These are phyloP conservation scores for Hemitrygon akajei DNA, from an alignment of 2,797 vertebrate species.

Conservation along the genomic window DNA sequence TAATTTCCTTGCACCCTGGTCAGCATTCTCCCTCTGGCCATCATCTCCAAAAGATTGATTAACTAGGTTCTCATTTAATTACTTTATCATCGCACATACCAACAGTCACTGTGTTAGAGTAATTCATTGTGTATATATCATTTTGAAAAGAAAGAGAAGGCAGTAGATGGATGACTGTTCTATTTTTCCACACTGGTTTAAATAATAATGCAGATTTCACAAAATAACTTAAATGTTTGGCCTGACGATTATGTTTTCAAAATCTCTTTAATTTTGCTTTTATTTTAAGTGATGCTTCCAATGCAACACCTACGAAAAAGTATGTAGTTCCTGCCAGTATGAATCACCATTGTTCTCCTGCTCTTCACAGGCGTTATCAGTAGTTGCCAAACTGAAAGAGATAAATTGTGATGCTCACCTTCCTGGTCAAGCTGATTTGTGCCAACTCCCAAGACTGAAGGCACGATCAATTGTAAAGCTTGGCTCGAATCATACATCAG, in stretches of 20 bases:
- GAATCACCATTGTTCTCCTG: not conserved
- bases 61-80: constrained; percentile 1
- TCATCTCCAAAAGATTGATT: not conserved
- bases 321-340: not conserved
- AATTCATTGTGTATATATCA: not conserved
- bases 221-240: not conserved
- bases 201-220: not conserved
- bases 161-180: not conserved
- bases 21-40: not conserved
- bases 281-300: not conserved
- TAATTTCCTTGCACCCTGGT: not conserved
- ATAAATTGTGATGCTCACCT: constrained; percentile 5
- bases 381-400: constrained; percentile 9
- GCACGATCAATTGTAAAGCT: not conserved
- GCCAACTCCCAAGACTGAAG: not conserved
- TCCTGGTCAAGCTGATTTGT: constrained; percentile 5
- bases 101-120: not conserved
- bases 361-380: not conserved
- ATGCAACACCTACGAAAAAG: not conserved
- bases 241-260: not conserved
- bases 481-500: not conserved
- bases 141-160: not conserved
- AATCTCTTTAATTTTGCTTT: not conserved
- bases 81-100: not conserved
- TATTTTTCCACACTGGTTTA: not conserved